phyloP scores from a whole-genome alignment of 2,113 vertebrate genomes.

The Willisornis vidua region DNA sequence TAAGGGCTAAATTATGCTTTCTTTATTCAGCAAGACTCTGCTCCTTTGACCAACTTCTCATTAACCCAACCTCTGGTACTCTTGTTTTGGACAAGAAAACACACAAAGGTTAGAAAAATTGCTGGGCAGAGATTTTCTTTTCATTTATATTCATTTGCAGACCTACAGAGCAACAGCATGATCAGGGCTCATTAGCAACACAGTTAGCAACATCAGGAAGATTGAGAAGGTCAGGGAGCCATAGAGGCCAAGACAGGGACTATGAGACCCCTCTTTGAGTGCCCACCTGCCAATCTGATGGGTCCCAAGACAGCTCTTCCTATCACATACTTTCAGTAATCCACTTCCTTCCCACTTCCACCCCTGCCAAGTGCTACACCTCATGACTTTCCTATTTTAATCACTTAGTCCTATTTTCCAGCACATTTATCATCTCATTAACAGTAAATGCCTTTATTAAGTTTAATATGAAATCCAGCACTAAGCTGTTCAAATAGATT shows the following conservation, averaged over 20 bases:
- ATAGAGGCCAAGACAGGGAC: background rate
- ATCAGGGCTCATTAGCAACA: background rate
- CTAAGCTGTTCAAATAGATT: background rate
- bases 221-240: background rate
- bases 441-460: background rate
- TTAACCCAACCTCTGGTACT: background rate
- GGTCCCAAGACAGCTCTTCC: background rate
- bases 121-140: background rate
- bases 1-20: background rate
- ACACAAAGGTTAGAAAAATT: background rate
- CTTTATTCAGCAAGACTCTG: background rate
- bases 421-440: constrained; percentile 31
- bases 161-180: background rate
- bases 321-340: background rate
- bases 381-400: constrained; percentile 7
- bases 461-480: background rate
- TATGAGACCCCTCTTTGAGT: background rate
- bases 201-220: background rate
- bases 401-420: constrained; percentile 27
- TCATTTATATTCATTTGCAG: background rate
- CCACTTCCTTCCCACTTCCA: background rate
- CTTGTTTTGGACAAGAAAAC: background rate
- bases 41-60: background rate
- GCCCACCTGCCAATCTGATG: background rate
- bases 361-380: background rate